These are phyloP conservation scores for Mastomys coucha DNA, from an alignment of 2,113 vertebrate species.

Conservation along the genomic window DNA sequence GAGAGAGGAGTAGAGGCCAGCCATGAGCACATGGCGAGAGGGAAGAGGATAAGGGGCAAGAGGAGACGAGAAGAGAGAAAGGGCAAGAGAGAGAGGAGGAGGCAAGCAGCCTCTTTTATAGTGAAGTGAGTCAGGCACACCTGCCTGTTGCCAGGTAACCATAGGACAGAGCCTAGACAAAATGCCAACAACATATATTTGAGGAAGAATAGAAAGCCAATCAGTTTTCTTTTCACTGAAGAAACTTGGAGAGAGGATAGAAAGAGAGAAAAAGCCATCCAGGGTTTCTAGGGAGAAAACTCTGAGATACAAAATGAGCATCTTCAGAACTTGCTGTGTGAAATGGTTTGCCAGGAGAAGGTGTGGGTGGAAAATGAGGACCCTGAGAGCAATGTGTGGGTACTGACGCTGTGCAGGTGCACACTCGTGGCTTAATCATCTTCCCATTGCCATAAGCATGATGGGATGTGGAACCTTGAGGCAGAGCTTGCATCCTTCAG, in stretches of 20 bases:
- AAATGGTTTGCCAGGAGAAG: neutral
- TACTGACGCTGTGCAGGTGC: neutral
- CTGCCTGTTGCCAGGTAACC: too few relatives aligned
- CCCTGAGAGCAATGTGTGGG: neutral
- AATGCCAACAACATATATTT: too few relatives aligned
- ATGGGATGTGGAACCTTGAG: neutral
- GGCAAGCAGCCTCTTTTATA: too few relatives aligned
- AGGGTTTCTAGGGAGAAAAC: neutral
- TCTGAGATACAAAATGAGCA: neutral
- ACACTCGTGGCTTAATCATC: neutral
- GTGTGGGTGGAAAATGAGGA: neutral
- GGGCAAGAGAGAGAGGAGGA: too few relatives aligned
- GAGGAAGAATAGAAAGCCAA: neutral
- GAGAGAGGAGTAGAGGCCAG: too few relatives aligned
- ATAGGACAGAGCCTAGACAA: too few relatives aligned
- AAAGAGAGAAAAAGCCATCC: neutral
- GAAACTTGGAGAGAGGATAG: neutral
- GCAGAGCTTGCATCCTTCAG: neutral
- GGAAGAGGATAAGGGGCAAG: too few relatives aligned
- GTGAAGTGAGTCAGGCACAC: too few relatives aligned
- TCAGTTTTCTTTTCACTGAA: neutral
- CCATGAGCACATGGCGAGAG: too few relatives aligned
- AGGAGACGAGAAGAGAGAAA: too few relatives aligned
- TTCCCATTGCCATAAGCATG: slow-evolving; percentile 18
- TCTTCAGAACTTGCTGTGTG: neutral